phyloP scores from a whole-genome alignment of 2,797 vertebrate species.

The Potorous gilbertii region DNA sequence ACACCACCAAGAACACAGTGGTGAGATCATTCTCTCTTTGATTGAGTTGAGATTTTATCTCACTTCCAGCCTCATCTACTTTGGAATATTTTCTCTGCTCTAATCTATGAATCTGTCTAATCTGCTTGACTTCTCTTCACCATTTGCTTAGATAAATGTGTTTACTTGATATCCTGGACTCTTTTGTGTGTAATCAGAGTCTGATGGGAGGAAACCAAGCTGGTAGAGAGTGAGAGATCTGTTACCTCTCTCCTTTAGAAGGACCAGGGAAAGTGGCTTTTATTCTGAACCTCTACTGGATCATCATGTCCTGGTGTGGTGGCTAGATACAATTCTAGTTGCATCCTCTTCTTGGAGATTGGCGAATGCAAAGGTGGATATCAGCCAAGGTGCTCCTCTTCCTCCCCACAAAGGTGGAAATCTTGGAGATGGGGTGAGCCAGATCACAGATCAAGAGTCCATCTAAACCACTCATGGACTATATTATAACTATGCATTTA shows the following conservation, averaged over 20 bases:
- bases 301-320: neutral
- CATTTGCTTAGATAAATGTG: neutral
- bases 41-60: neutral
- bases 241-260: neutral
- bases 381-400: neutral
- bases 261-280: neutral
- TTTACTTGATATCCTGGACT: neutral
- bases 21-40: neutral
- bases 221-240: neutral
- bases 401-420: neutral
- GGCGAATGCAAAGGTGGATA: neutral
- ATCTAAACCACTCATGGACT: neutral
- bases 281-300: neutral
- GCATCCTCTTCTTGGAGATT: neutral
- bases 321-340: neutral
- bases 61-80: neutral
- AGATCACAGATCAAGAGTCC: neutral
- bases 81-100: neutral
- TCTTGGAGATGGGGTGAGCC: neutral
- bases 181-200: neutral
- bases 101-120: neutral
- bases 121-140: neutral
- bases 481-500: neutral
- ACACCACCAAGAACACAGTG: neutral
- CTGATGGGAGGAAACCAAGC: neutral